Percentiles rank a stretch among this genome's conserved stretches.
These are phyloP conservation scores for Anhinga anhinga DNA, from an alignment of 2,113 vertebrate genomes.

Conservation along the genomic window DNA sequence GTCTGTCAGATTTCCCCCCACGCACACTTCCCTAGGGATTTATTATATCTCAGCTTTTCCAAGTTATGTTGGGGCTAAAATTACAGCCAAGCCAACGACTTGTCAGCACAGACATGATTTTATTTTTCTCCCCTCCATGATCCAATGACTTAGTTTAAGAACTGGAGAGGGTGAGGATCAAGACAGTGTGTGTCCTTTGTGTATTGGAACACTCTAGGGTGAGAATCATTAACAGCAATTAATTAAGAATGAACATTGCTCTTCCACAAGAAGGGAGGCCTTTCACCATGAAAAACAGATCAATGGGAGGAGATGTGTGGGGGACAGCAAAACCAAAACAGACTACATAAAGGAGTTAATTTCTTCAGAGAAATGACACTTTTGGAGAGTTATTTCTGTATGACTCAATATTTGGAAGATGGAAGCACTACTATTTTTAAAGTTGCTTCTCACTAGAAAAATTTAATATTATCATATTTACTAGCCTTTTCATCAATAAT, in stretches of 20 bases:
- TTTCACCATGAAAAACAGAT: neutral
- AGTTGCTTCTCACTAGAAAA: neutral
- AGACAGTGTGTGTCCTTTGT: neutral
- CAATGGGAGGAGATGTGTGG: neutral
- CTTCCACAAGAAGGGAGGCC: neutral
- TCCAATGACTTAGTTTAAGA: neutral
- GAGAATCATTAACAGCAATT: neutral
- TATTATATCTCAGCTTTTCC: slow-evolving; percentile 20
- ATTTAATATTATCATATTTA: neutral
- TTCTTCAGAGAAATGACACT: neutral
- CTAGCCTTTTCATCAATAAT: neutral
- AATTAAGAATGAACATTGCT: neutral
- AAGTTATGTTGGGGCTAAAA: neutral
- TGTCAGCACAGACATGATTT: neutral
- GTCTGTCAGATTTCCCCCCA: slow-evolving; percentile 25
- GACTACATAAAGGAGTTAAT: neutral
- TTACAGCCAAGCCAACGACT: neutral
- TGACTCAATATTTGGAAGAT: neutral
- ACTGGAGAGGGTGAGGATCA: neutral
- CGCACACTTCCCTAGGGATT: neutral
- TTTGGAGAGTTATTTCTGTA: neutral
- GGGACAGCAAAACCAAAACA: neutral
- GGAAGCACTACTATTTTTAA: neutral
- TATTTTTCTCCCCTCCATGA: neutral
- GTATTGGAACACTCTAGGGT: neutral